Evolutionary conservation across 2,888 invertebrate genomes (phyloP).

Genomic region (Ectropis crepuscularia): DNA sequence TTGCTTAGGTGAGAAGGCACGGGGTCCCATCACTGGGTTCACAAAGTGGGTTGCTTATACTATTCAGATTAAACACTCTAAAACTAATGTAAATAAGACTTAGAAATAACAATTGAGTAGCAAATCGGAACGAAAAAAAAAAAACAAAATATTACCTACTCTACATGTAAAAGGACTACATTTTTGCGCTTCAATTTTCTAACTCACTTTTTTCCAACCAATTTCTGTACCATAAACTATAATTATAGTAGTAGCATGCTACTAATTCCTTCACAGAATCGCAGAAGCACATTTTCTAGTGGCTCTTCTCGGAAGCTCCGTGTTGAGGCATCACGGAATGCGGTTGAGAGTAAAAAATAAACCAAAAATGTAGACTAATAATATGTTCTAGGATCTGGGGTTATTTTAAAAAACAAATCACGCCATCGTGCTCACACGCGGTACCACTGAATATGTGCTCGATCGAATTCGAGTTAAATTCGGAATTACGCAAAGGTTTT

Average conservation of each 20-base stretch:
- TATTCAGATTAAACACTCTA: no score
- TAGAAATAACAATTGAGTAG: no score
- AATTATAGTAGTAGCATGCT: conserved; percentile 19
- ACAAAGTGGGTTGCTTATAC: no score
- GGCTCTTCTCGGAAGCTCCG: conserved; percentile 38
- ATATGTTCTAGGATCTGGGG: conserved; percentile 43
- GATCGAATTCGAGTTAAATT: neutral
- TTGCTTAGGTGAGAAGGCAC: no score
- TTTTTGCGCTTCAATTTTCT: neutral
- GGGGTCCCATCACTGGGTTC: no score
- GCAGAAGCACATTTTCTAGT: conserved; percentile 37
- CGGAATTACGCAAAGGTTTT: neutral
- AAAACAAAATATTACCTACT: neutral
- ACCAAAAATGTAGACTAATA: conserved; percentile 43
- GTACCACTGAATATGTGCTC: conserved; percentile 23
- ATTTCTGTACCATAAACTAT: conserved; percentile 33
- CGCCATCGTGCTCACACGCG: conserved; percentile 33
- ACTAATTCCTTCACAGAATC: conserved; percentile 41
- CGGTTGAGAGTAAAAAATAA: conserved; percentile 41
- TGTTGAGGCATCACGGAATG: conserved; percentile 40
- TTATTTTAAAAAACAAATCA: conserved; percentile 39
- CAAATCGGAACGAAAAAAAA: neutral
- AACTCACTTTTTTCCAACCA: conserved; percentile 28
- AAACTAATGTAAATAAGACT: no score
- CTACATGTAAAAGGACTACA: neutral